Base-by-base conservation (phyloP, 2,113 vertebrate genomes). In the Crotalus viridis region DNA sequence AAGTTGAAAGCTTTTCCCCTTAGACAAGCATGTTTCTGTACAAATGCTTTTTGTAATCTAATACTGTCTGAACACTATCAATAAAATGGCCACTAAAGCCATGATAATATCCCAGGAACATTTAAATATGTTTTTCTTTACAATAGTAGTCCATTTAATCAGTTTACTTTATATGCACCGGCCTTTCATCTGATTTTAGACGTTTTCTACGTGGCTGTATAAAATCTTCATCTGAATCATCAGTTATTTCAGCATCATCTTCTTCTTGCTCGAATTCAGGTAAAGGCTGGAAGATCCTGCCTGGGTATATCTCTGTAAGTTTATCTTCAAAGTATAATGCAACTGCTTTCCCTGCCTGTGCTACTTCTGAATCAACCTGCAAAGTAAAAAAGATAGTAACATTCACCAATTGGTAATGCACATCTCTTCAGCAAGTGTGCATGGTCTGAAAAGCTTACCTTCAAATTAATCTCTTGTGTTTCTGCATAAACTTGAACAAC, bases 401-500 rank as follows among this genome's bases (percentile, higher is more conserved):
- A 97, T 97, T 98, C 96, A 98, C 97, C 97, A 94, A 96, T 96
- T 97, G 97, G 98, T 97, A 98, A 97, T 96, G 98, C 98, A 98
- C 96, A 98, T 98, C 98, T 98, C 97, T 98, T 98, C 98, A 98
- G 98, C 98, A 98, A 98, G 97, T 98, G 97, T 97, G 97, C 98
- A 93, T 97, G 98, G 98, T 98, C 98, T 98, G 98, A 97, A 98
- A 98, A 97, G 98, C 99, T 99, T 99, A 99, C 99, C 99, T 99
- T 98, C 96, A 98, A 98, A 99, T 99, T 99, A 99, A 99, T 99
- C 98, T 99, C 98, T 99, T 99, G 99, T 99, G 99, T 99, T 98
- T 99, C 99, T 99, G 99, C 99, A 99, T 99, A 99, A 98, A 99
- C 99, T 98, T 99, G 99, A 99, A 99, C 99, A 99, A 99, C 99